A percentile compares a stretch with the other conserved stretches of the same genome.
Evolutionary conservation across 2,113 vertebrate genomes (phyloP).

Genomic region (Lagopus leucura): DNA sequence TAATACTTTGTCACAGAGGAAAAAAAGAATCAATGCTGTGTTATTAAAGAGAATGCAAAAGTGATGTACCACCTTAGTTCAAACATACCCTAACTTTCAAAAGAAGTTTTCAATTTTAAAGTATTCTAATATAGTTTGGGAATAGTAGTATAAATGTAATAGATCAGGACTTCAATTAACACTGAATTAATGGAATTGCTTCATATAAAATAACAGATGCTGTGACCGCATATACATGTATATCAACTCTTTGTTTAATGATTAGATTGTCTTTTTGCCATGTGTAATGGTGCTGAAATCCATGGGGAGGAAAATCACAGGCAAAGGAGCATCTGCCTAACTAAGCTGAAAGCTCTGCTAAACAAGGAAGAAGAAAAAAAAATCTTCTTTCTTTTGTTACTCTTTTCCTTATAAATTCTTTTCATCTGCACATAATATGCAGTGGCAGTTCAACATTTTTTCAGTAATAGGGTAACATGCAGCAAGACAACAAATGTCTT

Average conservation of each 20-base stretch:
- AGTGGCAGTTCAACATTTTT: constrained; percentile 48
- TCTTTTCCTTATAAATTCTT: not conserved
- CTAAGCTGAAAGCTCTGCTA: not conserved
- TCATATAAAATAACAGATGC: not conserved
- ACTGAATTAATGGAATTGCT: not conserved
- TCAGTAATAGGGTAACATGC: constrained; percentile 40
- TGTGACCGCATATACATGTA: not conserved
- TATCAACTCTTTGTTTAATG: constrained; percentile 12
- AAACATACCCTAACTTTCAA: not conserved
- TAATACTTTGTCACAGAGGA: not conserved
- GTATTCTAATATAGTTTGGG: not conserved
- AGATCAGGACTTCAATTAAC: not conserved
- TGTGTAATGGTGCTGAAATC: not conserved
- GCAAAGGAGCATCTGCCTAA: not conserved
- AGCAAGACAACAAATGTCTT: constrained; percentile 22
- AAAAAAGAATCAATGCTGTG: not conserved
- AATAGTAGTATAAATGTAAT: not conserved
- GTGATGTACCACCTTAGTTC: not conserved
- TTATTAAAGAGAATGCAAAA: not conserved
- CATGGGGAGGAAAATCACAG: not conserved
- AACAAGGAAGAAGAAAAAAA: not conserved
- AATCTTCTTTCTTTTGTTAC: not conserved
- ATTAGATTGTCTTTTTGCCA: not conserved
- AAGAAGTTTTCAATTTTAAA: not conserved
- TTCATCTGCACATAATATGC: constrained; percentile 16